Percentiles rank a stretch among this genome's conserved stretches.
phyloP scores from a whole-genome alignment of 2,113 vertebrate genomes.

The Hiodon tergisus region DNA sequence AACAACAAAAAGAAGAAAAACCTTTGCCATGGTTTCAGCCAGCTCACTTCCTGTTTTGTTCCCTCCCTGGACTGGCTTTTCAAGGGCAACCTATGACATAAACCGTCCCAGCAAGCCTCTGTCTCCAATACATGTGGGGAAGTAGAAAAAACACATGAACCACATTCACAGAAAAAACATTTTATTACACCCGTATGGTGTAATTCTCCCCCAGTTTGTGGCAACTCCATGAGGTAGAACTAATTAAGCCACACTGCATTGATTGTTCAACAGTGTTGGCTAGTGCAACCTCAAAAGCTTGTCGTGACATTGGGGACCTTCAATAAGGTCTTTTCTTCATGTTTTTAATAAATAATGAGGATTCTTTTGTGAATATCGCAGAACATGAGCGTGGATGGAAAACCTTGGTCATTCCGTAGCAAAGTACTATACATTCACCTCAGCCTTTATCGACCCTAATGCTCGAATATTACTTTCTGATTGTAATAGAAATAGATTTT shows the following conservation, averaged over 20 bases:
- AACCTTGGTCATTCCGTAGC: background rate
- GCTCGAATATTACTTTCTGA: constrained; percentile 19
- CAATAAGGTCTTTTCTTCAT: constrained; percentile 22
- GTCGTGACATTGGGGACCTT: constrained; percentile 9
- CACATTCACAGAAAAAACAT: constrained; percentile 1
- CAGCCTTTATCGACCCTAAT: constrained; percentile 13
- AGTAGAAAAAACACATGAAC: no score
- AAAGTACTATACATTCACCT: background rate
- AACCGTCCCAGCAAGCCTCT: no score
- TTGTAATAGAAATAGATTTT: constrained; percentile 20
- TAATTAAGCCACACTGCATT: constrained; percentile 36
- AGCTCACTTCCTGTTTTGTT: no score
- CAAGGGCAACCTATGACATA: no score
- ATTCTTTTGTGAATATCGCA: background rate
- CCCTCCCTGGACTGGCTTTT: no score
- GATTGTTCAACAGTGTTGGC: constrained; percentile 25
- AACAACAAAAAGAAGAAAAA: no score
- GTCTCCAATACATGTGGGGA: no score
- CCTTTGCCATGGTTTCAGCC: no score
- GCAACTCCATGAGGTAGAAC: constrained; percentile 39
- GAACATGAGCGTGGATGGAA: background rate
- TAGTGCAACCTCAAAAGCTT: constrained; percentile 24
- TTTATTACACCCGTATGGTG: constrained; percentile 37
- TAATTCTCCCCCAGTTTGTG: no score
- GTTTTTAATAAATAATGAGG: background rate